Evolutionary conservation across 2,113 vertebrate genomes (phyloP), one percentile per base, ranked within the genome.

Genomic region (Scophthalmus maximus): DNA sequence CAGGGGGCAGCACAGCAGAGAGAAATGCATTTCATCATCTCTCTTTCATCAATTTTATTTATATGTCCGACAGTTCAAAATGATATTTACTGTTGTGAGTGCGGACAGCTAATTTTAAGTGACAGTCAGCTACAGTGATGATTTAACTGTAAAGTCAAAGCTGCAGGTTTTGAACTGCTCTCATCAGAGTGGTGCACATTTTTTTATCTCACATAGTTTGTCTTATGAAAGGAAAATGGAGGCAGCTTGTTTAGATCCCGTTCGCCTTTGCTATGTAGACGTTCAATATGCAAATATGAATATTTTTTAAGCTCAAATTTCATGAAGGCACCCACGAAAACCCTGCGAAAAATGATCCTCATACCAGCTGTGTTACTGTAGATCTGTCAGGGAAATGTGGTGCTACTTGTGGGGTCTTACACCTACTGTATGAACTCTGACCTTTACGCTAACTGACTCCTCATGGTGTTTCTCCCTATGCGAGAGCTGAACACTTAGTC

Each of bases 1-100:
- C 75, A 90, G 90, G 58, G 86, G 91, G 90, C 89, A 88, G 88
- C 68, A 72, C 64, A 82, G 78, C 74, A 65, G 57, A 83, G 44
- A 68, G 53, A 49, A 79, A 71, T 34, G 47, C 50, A 51, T 80
- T 81, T 75, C 36, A 79, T 36, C 29, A 7, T 7, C 30, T 63
- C 4, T 8, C 3, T 38, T n/a, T 60, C 42, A 42, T 65, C 22
- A 50, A 42, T 38, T 10, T 46, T 46, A 46, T 63, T 50, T n/a
- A 40, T 52, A 4, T 59, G 10, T 47, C 0, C 57, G 27, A 38
- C 60, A 66, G 26, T 50, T 73, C 3, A 29, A 52, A 61, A 27
- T 44, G 7, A 67, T 73, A 34, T 56, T 49, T 57, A 23, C 32
- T 64, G 20, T 66, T 11, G 8, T 46, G 46, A n/a, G n/a, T n/a